phyloP scores from a whole-genome alignment of 2,888 invertebrate genomes.

The Cremastinae sp. region DNA sequence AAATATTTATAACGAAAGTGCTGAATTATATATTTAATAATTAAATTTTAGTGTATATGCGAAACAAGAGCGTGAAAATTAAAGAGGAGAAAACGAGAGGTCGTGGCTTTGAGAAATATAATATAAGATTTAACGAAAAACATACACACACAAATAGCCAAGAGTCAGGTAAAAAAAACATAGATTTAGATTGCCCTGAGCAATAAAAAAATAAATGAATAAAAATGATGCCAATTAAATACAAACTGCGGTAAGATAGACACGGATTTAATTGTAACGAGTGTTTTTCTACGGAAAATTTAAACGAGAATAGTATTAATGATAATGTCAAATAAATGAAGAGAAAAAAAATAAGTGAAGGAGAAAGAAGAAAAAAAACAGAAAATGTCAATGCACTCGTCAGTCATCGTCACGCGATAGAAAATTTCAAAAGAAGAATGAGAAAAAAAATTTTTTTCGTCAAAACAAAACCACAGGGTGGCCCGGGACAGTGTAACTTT shows the following conservation, averaged over 20 bases:
- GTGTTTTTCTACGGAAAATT: conserved; percentile 60
- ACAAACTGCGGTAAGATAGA: conserved; percentile 56
- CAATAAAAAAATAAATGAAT: conserved; percentile 35
- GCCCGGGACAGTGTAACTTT: conserved; percentile 73
- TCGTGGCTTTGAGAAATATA: conserved; percentile 49
- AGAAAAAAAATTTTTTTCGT: conserved; percentile 17
- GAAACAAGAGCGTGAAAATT: conserved; percentile 17
- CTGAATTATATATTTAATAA: conserved; percentile 58
- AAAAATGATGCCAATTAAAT: conserved; percentile 57
- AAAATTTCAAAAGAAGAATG: conserved; percentile 30
- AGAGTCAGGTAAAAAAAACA: conserved; percentile 43
- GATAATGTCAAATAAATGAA: conserved; percentile 23
- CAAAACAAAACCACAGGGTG: conserved; percentile 67
- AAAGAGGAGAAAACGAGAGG: conserved; percentile 40
- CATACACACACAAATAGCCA: conserved; percentile 40
- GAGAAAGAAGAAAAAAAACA: conserved; percentile 1
- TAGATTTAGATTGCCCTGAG: conserved; percentile 57
- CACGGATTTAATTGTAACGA: conserved; percentile 43
- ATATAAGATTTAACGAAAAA: conserved; percentile 33
- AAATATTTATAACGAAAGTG: conserved; percentile 62
- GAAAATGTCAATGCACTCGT: conserved; percentile 63
- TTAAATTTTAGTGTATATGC: conserved; percentile 40
- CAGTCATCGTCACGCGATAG: conserved; percentile 63
- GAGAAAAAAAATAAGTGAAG: conserved; percentile 34
- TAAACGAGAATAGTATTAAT: conserved; percentile 53